Percentiles rank a stretch among this genome's conserved stretches.
phyloP scores from a whole-genome alignment of 2,797 vertebrate species.

The Sciurus vulgaris region DNA sequence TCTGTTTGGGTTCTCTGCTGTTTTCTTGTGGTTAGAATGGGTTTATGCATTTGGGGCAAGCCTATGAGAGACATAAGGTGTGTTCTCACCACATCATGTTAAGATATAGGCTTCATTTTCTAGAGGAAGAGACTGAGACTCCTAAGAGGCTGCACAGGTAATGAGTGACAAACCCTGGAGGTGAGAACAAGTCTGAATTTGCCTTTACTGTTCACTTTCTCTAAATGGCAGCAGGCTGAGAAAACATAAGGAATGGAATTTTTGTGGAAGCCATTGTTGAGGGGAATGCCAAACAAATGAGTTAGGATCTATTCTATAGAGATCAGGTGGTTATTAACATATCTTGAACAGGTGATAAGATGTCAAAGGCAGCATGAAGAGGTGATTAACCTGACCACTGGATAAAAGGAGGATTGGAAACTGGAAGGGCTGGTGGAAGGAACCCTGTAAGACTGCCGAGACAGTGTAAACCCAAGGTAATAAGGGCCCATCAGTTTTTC shows the following conservation, averaged over 20 bases:
- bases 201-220: background rate
- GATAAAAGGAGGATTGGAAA: background rate
- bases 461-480: background rate
- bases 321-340: background rate
- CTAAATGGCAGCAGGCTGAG: background rate
- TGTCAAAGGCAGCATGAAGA: slow-evolving; percentile 19
- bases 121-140: background rate
- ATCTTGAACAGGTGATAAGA: background rate
- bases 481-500: background rate
- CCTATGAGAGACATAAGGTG: background rate
- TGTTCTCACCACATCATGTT: background rate
- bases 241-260: background rate
- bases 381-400: background rate
- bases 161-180: background rate
- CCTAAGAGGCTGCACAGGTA: background rate
- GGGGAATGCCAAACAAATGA: background rate
- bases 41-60: background rate
- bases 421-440: background rate
- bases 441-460: background rate
- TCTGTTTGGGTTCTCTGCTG: background rate
- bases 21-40: background rate
- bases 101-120: background rate
- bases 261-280: background rate
- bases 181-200: background rate
- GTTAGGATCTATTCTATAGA: background rate